Evolutionary conservation across 2,888 invertebrate genomes (phyloP).

Genomic region (Pterostichus madidus): DNA sequence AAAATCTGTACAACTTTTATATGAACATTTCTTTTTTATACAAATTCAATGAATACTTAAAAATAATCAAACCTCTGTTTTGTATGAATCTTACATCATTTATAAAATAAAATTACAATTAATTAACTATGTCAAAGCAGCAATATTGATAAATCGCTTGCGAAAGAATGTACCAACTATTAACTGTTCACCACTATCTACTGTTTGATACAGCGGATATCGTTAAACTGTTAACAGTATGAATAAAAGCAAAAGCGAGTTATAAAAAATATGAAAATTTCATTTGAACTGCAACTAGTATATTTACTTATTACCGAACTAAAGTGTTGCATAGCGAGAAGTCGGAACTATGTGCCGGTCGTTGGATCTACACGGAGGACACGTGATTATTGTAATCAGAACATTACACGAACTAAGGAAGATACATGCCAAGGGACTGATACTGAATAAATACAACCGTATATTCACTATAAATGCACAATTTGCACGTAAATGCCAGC

Average conservation of each 20-base stretch:
- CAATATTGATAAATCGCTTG: conserved; percentile 47
- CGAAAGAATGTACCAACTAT: conserved; percentile 42
- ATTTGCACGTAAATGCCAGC: conserved; percentile 57
- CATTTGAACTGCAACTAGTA: conserved; percentile 47
- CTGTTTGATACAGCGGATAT: conserved; percentile 7
- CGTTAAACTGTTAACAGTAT: conserved; percentile 35
- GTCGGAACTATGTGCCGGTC: conserved; percentile 57
- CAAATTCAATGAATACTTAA: conserved; percentile 66
- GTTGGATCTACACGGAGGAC: conserved; percentile 49
- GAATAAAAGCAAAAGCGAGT: conserved; percentile 44
- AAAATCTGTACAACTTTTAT: conserved; percentile 67
- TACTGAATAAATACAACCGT: conserved; percentile 44
- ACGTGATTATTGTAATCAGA: conserved; percentile 13
- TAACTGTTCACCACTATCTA: conserved; percentile 16
- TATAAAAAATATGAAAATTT: conserved; percentile 57
- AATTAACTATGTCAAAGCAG: conserved; percentile 52
- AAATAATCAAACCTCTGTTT: conserved; percentile 65
- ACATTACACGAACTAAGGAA: conserved; percentile 46
- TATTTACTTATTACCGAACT: conserved; percentile 49
- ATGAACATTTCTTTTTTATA: conserved; percentile 63
- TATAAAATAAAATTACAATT: conserved; percentile 51
- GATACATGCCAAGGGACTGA: conserved; percentile 24
- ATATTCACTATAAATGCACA: conserved; percentile 59
- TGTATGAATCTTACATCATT: conserved; percentile 59
- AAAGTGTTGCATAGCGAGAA: conserved; percentile 58